Conservation (phyloP, 2,888 invertebrate genomes). For the Polydrusus pterygomalis region DNA sequence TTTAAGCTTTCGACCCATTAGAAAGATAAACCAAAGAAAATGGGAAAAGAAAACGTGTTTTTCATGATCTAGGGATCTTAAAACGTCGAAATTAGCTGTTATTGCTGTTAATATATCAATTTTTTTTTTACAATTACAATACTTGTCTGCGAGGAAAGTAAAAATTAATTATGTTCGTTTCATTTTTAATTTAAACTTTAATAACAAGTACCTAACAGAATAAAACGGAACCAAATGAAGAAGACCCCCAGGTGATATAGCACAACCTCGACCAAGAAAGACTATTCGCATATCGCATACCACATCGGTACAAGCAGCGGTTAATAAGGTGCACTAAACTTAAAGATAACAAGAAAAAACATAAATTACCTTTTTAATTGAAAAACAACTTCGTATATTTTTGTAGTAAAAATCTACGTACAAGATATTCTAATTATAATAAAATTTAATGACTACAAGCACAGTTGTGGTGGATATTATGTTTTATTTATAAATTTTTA, state of each 20-base stretch:
- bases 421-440: conserved; percentile 34
- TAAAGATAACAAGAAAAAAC: conserved; percentile 43
- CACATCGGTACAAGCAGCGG: conserved; percentile 34
- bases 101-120: no score
- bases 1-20: no score
- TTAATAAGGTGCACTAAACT: conserved; percentile 38
- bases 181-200: no score
- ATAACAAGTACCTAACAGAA: no score
- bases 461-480: not conserved
- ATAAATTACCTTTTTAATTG: conserved; percentile 46
- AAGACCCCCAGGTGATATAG: conserved; percentile 43
- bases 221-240: conserved; percentile 25
- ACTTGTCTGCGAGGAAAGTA: no score
- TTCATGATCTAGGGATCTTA: no score
- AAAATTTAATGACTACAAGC: conserved; percentile 25
- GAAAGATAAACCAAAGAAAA: no score
- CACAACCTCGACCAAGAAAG: conserved; percentile 30
- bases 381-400: conserved; percentile 40
- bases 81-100: no score
- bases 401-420: conserved; percentile 13
- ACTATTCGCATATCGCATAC: conserved; percentile 43
- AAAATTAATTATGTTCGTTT: no score
- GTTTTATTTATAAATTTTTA: not conserved
- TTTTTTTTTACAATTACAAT: no score
- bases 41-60: no score